A percentile compares a stretch with the other conserved stretches of the same genome.
phyloP scores from a whole-genome alignment of 2,113 vertebrate genomes.

The Xenopus laevis region DNA sequence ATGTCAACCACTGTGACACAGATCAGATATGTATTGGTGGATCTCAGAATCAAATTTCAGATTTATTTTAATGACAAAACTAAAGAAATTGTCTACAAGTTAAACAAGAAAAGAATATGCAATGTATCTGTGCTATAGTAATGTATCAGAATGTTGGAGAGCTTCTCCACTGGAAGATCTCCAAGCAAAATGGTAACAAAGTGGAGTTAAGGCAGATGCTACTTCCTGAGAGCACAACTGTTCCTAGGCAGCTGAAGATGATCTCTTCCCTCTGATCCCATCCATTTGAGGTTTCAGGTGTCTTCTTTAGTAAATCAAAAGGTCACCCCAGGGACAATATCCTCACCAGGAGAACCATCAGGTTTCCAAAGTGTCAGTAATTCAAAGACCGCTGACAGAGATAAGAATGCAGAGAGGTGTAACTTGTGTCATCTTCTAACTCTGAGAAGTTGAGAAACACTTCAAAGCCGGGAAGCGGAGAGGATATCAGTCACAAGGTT shows the following conservation, averaged over 20 bases:
- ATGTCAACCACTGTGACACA: too few relatives aligned
- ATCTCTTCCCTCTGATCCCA: constrained; percentile 47
- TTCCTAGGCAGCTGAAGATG: constrained; percentile 52
- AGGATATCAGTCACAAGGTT: not conserved
- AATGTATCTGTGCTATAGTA: too few relatives aligned
- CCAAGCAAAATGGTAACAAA: constrained; percentile 22
- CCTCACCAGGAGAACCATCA: constrained; percentile 43
- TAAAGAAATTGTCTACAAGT: too few relatives aligned
- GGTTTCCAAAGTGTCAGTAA: constrained; percentile 57
- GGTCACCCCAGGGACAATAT: constrained; percentile 63
- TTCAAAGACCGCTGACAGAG: constrained; percentile 60
- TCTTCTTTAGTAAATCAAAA: constrained; percentile 53
- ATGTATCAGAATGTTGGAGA: too few relatives aligned
- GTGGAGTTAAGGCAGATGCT: constrained; percentile 54
- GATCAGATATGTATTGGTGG: too few relatives aligned
- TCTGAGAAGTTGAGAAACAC: constrained; percentile 49
- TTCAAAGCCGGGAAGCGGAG: constrained; percentile 57
- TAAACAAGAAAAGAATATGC: too few relatives aligned
- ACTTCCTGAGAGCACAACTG: constrained; percentile 49
- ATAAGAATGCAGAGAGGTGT: constrained; percentile 60
- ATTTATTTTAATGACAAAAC: too few relatives aligned
- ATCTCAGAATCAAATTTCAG: too few relatives aligned
- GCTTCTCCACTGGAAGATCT: too few relatives aligned
- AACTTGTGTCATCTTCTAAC: constrained; percentile 53
- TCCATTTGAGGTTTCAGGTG: constrained; percentile 61